A percentile compares a stretch with the other conserved stretches of the same genome.
Conservation (phyloP, 2,888 invertebrate species). For the Campoletis raptor region DNA sequence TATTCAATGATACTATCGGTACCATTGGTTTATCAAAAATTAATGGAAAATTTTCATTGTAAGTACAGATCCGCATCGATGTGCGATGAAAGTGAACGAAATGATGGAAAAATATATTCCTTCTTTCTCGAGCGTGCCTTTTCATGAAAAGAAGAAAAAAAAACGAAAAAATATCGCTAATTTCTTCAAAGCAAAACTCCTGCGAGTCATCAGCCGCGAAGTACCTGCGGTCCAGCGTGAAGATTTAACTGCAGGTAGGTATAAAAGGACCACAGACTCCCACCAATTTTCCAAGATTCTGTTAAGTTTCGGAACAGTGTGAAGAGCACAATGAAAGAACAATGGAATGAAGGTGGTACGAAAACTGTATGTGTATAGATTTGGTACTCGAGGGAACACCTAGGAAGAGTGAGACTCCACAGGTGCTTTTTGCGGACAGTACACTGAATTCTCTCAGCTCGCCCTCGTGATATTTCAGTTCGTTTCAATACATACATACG, state of each 20-base stretch:
- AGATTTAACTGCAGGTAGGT: slow-evolving; percentile 76
- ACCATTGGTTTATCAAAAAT: not conserved
- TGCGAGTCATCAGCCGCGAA: slow-evolving; percentile 73
- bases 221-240: slow-evolving; percentile 25
- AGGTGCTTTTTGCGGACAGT: slow-evolving; percentile 76
- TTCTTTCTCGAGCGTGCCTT: slow-evolving; percentile 12
- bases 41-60: not conserved
- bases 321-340: slow-evolving; percentile 73
- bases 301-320: slow-evolving; percentile 43
- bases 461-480: slow-evolving; percentile 59
- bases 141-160: not conserved
- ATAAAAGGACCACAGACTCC: slow-evolving; percentile 49
- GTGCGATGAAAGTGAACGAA: not conserved
- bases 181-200: slow-evolving; percentile 78
- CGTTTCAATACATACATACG: slow-evolving; percentile 28
- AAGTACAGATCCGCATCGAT: not conserved
- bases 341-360: slow-evolving; percentile 70
- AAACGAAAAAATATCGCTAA: slow-evolving; percentile 74
- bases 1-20: not conserved
- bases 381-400: slow-evolving; percentile 39
- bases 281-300: slow-evolving; percentile 35
- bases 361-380: slow-evolving; percentile 4
- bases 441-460: slow-evolving; percentile 31
- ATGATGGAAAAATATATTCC: not conserved
- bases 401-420: slow-evolving; percentile 76